Conservation (phyloP, 2,888 invertebrate genomes). For the Crepidodera aurea region DNA sequence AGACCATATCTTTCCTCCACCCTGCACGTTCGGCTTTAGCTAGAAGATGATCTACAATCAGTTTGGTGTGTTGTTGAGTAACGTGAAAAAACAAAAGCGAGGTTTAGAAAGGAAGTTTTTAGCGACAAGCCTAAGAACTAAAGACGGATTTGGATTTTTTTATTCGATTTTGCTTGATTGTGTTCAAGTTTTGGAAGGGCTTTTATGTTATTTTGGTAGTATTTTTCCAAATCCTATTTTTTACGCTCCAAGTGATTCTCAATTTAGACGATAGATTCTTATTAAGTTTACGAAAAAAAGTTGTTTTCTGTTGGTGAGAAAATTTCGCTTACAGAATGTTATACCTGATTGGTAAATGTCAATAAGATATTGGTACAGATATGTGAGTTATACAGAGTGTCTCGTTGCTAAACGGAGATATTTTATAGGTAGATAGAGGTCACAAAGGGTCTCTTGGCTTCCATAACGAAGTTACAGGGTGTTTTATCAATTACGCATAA, state of each 20-base stretch:
- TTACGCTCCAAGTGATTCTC: neutral
- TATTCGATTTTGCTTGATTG: neutral
- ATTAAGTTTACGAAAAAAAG: neutral
- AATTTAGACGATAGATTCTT: neutral
- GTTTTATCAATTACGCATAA: no score
- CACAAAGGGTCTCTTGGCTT: no score
- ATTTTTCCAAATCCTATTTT: neutral
- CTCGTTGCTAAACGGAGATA: no score
- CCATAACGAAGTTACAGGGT: no score
- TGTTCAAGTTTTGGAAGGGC: neutral
- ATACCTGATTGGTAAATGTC: no score
- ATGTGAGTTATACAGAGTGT: no score
- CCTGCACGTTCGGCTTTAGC: neutral
- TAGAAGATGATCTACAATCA: neutral
- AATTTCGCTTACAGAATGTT: no score
- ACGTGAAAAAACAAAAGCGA: neutral
- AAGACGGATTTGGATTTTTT: neutral
- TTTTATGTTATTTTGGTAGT: neutral
- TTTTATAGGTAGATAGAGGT: no score
- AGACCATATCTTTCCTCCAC: neutral
- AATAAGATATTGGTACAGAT: no score
- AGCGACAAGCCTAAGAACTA: neutral
- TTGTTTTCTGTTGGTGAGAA: no score
- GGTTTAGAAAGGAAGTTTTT: neutral
- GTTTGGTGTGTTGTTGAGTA: constrained; percentile 2